Conservation (phyloP, 2,888 invertebrate species). For the Lymantria monacha region DNA sequence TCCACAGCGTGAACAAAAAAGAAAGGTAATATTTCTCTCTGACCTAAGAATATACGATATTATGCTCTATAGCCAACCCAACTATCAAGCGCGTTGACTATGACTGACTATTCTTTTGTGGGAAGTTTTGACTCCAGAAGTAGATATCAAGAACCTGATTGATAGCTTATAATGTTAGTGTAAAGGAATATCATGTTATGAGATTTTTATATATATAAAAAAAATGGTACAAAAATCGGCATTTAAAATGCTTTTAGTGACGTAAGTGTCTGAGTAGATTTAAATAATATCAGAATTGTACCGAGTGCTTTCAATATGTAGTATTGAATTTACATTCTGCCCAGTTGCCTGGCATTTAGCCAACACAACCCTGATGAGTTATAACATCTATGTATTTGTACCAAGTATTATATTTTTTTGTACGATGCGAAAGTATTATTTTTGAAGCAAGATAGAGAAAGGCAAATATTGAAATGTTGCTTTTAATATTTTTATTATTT, state of each 20-base stretch:
- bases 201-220: too few species aligned
- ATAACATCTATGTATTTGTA: conserved; percentile 44
- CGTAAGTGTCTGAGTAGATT: conserved; percentile 29
- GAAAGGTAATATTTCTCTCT: too few species aligned
- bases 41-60: too few species aligned
- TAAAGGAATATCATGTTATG: too few species aligned
- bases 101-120: too few species aligned
- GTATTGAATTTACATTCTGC: conserved; percentile 55
- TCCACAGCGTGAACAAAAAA: too few species aligned
- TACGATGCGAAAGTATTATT: conserved; percentile 16
- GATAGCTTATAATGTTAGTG: too few species aligned
- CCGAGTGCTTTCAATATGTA: conserved; percentile 39
- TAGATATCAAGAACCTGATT: too few species aligned
- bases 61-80: too few species aligned
- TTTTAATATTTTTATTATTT: too few species aligned
- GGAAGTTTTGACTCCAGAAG: too few species aligned
- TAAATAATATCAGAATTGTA: conserved; percentile 33
- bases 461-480: background rate
- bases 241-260: conserved; percentile 11
- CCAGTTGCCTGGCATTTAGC: conserved; percentile 39
- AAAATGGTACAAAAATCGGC: background rate
- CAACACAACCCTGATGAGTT: conserved; percentile 43
- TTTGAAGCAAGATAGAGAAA: conserved; percentile 11
- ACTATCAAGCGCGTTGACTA: too few species aligned
- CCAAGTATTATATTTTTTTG: conserved; percentile 19